These are phyloP conservation scores for Formica exsecta DNA, from an alignment of 1,140 invertebrate species.

Conservation along the genomic window DNA sequence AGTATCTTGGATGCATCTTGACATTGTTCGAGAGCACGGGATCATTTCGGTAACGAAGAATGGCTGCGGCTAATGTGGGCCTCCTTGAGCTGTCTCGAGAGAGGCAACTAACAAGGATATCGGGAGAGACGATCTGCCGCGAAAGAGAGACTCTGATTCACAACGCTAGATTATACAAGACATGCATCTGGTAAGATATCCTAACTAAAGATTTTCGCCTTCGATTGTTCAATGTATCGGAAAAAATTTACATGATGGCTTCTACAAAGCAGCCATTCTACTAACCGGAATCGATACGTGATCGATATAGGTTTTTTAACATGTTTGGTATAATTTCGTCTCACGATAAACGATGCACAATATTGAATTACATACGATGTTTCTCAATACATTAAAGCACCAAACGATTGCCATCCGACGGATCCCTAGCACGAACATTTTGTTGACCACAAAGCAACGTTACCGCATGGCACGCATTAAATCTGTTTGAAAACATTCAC, in stretches of 20 bases:
- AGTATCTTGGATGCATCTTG: conserved; percentile 1
- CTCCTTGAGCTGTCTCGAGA: conserved; percentile 51
- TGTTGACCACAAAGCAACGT: background rate
- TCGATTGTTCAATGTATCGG: background rate
- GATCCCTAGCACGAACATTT: background rate
- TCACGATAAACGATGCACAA: conserved; percentile 25
- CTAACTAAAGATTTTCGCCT: background rate
- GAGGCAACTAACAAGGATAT: conserved; percentile 44
- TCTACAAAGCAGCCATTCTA: background rate
- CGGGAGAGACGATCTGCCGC: conserved; percentile 16
- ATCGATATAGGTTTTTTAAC: conserved; percentile 22
- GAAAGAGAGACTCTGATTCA: conserved; percentile 16
- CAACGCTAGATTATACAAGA: conserved; percentile 10
- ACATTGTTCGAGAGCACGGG: conserved; percentile 20
- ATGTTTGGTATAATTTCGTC: conserved; percentile 40
- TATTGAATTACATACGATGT: conserved; percentile 3
- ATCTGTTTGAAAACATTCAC: conserved; percentile 12
- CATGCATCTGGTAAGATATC: conserved; percentile 18
- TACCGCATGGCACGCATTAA: background rate
- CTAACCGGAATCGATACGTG: conserved; percentile 25
- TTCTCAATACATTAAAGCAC: conserved; percentile 4
- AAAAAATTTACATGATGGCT: conserved; percentile 41
- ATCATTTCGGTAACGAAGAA: conserved; percentile 43
- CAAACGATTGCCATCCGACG: background rate
- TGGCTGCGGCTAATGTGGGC: conserved; percentile 11